These are phyloP conservation scores for Conus ventricosus DNA, from an alignment of 1,140 invertebrate genomes.

Conservation along the genomic window DNA sequence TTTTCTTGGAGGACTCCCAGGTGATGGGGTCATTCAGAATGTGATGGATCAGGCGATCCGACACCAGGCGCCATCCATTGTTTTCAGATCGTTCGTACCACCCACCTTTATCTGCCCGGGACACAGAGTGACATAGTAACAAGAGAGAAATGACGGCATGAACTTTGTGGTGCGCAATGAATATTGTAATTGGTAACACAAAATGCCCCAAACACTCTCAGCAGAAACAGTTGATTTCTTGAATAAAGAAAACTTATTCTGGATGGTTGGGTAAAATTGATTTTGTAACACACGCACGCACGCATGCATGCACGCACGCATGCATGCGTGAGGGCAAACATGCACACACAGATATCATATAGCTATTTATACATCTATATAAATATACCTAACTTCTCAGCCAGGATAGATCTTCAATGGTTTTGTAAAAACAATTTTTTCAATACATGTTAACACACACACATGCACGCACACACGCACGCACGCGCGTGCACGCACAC, in stretches of 20 bases:
- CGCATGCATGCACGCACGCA: neutral
- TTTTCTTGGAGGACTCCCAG: constrained; percentile 68
- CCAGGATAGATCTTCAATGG: too few species aligned
- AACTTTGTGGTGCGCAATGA: neutral
- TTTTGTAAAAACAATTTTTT: too few species aligned
- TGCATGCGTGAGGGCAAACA: neutral
- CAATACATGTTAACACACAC: too few species aligned
- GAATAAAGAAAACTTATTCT: too few species aligned
- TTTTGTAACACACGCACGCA: neutral
- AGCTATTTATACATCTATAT: too few species aligned
- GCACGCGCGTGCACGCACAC: too few species aligned
- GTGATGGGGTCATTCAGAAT: constrained; percentile 69
- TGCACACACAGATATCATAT: too few species aligned
- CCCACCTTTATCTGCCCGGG: constrained; percentile 25
- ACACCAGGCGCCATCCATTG: constrained; percentile 75
- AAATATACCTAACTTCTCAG: too few species aligned
- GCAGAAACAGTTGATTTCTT: too few species aligned
- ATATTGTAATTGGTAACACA: too few species aligned
- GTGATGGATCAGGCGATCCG: constrained; percentile 72
- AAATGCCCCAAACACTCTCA: too few species aligned
- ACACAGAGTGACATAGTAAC: neutral
- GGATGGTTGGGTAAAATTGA: neutral
- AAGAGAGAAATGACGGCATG: neutral
- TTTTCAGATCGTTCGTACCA: constrained; percentile 74
- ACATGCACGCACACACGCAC: too few species aligned